Evolutionary conservation across 2,113 vertebrate species (phyloP), one percentile per base, ranked within the genome.

Genomic region (Myiozetetes cayanensis): DNA sequence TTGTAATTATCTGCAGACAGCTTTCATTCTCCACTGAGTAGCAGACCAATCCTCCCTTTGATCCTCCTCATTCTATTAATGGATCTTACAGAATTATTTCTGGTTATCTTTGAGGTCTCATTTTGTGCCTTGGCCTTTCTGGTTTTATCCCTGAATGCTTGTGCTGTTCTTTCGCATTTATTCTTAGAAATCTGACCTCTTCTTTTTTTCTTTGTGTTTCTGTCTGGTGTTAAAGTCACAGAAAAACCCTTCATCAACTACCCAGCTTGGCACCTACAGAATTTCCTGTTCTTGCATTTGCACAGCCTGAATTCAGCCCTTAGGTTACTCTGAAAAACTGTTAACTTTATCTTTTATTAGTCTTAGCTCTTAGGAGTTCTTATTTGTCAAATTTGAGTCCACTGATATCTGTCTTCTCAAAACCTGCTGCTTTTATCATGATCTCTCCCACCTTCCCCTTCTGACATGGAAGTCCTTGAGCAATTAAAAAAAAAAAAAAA

Each of bases 41-140:
- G 50, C 39, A 90, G 72, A 63, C 73, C 93, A 90, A 87, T 78
- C 39, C 80, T n/a, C 31, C 2, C 86, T 94, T 96, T 96, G 95
- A 95, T 96, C 93, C 91, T 93, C 44, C 35, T 92, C 65, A 28
- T 90, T 86, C 80, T 84, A 67, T 90, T 89, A 95, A 56, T 39
- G 73, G 76, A 59, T 84, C 73, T 93, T 75, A 75, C 43, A 81
- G 80, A 94, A 96, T 87, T 80, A 95, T 93, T 96, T 93, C 93
- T 96, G 73, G 39, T 94, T 95, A 92, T 94, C 91, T 94, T 44
- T 93, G 94, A 92, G 94, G 94, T 95, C 91, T 90, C 39, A 52
- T 94, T 95, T 93, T 89, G 23, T 90, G 80, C 35, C 80, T 93
- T 4, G 1, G 73, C 70, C 56, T 81, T 95, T 94, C 80, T 92